A percentile compares a stretch with the other conserved stretches of the same genome.
Evolutionary conservation across 2,888 invertebrate species (phyloP).

Genomic region (Epirrita christyi): DNA sequence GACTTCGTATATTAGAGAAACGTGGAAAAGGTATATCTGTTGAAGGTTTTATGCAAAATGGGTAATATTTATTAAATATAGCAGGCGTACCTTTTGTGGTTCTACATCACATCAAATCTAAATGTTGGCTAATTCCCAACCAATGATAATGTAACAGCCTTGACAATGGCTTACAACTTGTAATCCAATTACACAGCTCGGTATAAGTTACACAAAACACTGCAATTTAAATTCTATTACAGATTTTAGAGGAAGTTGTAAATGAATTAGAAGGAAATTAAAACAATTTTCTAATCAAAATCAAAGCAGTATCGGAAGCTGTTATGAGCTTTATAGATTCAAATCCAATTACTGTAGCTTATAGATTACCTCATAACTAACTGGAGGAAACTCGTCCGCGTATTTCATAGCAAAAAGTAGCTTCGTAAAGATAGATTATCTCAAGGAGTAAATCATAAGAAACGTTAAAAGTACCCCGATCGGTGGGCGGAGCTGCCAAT

Average conservation of each 20-base stretch:
- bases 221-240: conserved; percentile 1
- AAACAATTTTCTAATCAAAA: conserved; percentile 25
- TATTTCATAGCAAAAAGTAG: conserved; percentile 70
- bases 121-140: neutral
- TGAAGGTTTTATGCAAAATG: no score
- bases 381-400: conserved; percentile 43
- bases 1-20: no score
- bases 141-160: neutral
- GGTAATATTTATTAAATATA: no score
- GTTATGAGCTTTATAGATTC: conserved; percentile 32
- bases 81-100: no score
- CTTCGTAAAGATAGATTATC: conserved; percentile 55
- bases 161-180: neutral
- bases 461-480: conserved; percentile 56
- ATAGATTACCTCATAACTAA: conserved; percentile 32
- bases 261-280: conserved; percentile 13
- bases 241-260: neutral
- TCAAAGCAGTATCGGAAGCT: conserved; percentile 25
- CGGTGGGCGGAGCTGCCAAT: conserved; percentile 57
- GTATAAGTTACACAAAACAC: neutral
- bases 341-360: conserved; percentile 31
- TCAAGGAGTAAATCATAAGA: conserved; percentile 67
- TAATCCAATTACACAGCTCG: neutral
- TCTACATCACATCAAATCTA: neutral
- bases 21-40: no score